Conservation (phyloP, 2,797 vertebrate genomes). For the Catharus ustulatus region DNA sequence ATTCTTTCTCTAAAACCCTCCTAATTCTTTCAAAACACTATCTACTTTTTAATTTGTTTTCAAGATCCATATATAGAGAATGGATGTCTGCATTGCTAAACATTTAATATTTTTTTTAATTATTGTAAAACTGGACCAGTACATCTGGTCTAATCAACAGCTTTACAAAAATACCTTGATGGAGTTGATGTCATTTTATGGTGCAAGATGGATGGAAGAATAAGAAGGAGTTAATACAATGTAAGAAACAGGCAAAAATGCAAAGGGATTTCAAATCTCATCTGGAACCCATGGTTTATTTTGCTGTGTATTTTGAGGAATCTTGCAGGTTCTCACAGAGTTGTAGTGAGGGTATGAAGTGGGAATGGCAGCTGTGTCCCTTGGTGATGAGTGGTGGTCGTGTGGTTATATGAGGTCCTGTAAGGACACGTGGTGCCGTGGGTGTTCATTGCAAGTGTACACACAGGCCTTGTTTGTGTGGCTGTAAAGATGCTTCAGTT, state of each 20-base stretch:
- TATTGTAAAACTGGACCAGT: not conserved
- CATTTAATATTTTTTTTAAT: not conserved
- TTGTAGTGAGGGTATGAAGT: not conserved
- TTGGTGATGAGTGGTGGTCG: not conserved
- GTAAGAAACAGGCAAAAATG: not conserved
- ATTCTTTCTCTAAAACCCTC: not conserved
- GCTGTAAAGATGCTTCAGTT: not conserved
- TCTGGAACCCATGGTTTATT: not conserved
- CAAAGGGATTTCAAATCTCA: not conserved
- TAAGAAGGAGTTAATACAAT: not conserved
- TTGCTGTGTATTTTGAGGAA: not conserved
- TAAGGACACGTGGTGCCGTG: not conserved
- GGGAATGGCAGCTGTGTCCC: not conserved
- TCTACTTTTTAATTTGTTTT: not conserved
- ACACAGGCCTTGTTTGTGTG: not conserved
- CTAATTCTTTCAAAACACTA: not conserved
- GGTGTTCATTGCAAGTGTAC: not conserved
- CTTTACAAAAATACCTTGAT: not conserved
- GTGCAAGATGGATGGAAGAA: not conserved
- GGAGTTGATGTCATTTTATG: not conserved
- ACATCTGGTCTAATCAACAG: not conserved
- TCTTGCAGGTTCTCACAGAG: not conserved
- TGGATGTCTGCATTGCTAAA: not conserved
- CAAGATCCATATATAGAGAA: not conserved
- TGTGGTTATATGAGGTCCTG: not conserved